Evolutionary conservation across 2,797 vertebrate genomes (phyloP), one percentile per base, ranked within the genome.

Genomic region (Gymnothorax reevesii): DNA sequence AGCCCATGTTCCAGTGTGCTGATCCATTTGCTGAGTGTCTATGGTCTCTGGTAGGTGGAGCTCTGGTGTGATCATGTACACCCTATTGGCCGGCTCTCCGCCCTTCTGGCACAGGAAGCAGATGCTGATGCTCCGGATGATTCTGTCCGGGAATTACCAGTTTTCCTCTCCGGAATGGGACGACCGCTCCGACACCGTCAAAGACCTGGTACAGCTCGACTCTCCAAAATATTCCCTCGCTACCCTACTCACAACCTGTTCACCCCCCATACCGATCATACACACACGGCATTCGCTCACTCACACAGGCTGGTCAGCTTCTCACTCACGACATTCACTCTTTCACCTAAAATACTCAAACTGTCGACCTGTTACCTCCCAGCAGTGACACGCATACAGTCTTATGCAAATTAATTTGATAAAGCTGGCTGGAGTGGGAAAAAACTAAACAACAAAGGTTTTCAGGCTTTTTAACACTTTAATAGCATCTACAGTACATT

Each of bases 21-120:
- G 66, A 69, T 75, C 7, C 0, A 15, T 27, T 75, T 2, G 27
- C 27, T 75, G 25, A 10, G 17, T 13, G 15, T 75, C 66, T 69
- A 10, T 20, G 62, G 25, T 71, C 25, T 42, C 9, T 52, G 73
- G 15, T 95, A 99, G 98, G 94, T 99, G 99, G 99, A 99, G 98
- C 91, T 96, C 97, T 0, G 99, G 98, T 0, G 99, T 99, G 85
- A 98, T 99, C 94, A 98, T 99, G 98, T 99, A 98, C 94, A 99
- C 98, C 0, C 93, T 99, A 86, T 95, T 99, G 79, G 98, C 98
- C 0, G 98, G 99, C 84, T 99, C 98, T 1, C 99, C 99, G 0
- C 99, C 99, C 0, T 99, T 99, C 95, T 99, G 98, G 98, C 99
- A 99, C 95, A 96, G 98, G 88, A 99, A 99, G 89, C 99, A 99